Percentiles rank a stretch among this genome's conserved stretches.
Conservation (phyloP, 30 jellyfish, hydroid and myxozoan genomes). For the Rhopilema esculentum region DNA sequence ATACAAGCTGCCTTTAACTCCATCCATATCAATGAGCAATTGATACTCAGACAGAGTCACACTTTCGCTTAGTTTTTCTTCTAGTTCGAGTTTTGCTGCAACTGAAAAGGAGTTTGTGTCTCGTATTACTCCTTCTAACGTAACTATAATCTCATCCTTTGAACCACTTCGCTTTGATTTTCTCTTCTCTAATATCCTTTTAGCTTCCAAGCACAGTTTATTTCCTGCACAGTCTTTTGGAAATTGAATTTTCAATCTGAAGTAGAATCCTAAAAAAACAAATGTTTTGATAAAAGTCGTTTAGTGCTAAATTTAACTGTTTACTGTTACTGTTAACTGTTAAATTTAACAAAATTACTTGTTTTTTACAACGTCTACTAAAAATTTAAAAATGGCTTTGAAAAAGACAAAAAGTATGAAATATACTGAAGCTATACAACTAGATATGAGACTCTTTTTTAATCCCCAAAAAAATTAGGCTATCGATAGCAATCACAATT, state of each 20-base stretch:
- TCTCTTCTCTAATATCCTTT: conserved; percentile 2
- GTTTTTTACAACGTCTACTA: too few species aligned
- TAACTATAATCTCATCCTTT: background rate
- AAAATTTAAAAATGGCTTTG: too few species aligned
- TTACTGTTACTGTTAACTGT: background rate
- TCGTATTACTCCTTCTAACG: conserved; percentile 5
- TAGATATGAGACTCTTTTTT: too few species aligned
- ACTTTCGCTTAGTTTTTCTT: conserved; percentile 11
- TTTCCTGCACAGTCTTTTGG: conserved; percentile 15
- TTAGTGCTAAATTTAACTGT: background rate
- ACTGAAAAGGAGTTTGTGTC: background rate
- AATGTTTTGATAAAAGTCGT: background rate
- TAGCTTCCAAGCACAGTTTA: conserved; percentile 9
- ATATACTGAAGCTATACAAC: too few species aligned
- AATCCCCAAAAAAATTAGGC: too few species aligned
- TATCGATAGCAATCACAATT: too few species aligned
- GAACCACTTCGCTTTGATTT: background rate
- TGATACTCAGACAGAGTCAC: conserved; percentile 13
- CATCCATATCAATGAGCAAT: conserved; percentile 6
- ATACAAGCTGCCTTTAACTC: background rate
- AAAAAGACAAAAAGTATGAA: too few species aligned
- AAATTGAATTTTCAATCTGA: conserved; percentile 1
- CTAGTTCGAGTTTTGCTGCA: conserved; percentile 17
- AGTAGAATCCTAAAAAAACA: background rate
- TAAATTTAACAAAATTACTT: background rate